Percentiles rank a stretch among this genome's conserved stretches.
Evolutionary conservation across 92 coral and sea anemone genomes (phyloP).

Genomic region (Muricea muricata): DNA sequence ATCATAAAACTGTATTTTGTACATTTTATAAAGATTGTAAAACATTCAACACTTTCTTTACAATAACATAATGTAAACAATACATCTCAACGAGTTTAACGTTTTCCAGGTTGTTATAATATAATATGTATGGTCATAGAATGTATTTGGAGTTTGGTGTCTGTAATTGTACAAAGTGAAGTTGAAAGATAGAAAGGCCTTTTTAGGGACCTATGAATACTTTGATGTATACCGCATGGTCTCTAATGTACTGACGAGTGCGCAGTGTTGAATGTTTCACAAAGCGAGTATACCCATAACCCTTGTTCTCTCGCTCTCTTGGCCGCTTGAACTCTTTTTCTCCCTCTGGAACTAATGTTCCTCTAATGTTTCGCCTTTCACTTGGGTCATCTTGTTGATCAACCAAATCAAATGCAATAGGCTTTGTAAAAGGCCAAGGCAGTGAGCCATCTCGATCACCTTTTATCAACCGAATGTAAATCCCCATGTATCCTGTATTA

Average conservation of each 20-base stretch:
- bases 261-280: not conserved
- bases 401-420: not conserved
- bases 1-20: too few species aligned
- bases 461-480: not conserved
- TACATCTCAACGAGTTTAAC: too few species aligned
- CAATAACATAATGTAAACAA: too few species aligned
- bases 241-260: not conserved
- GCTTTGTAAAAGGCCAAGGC: constrained; percentile 20
- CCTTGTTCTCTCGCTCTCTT: not conserved
- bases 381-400: constrained; percentile 4
- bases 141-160: not conserved
- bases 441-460: constrained; percentile 2
- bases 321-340: not conserved
- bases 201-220: not conserved
- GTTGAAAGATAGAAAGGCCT: too few species aligned
- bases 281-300: not conserved
- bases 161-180: not conserved
- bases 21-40: too few species aligned
- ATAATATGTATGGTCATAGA: not conserved
- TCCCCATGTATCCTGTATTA: not conserved
- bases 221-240: not conserved
- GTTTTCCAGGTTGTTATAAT: too few species aligned
- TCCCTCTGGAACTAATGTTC: not conserved
- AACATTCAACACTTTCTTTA: too few species aligned
- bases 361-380: not conserved